Percentiles rank a stretch among this genome's conserved stretches.
Conservation (phyloP, 1,140 invertebrate genomes). For the Rhagoletis zephyria region DNA sequence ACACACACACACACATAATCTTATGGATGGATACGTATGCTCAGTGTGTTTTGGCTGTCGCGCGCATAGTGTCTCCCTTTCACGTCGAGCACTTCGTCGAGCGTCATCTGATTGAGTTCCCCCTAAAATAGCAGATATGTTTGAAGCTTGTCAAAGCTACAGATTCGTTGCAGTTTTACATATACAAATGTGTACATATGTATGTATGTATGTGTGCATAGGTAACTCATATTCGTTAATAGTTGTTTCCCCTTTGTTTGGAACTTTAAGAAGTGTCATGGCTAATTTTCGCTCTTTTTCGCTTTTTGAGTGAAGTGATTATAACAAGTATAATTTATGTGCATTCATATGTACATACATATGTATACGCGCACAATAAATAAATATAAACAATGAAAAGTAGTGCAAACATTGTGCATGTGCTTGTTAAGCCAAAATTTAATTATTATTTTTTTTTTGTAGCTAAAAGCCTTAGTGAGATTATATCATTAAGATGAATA, state of each 20-base stretch:
- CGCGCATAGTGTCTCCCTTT: neutral
- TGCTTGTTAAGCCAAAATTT: neutral
- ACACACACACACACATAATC: neutral
- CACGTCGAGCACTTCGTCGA: too few species aligned
- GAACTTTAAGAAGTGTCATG: conserved; percentile 7
- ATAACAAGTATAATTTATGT: neutral
- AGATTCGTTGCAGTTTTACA: neutral
- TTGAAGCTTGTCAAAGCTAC: neutral
- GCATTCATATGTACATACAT: neutral
- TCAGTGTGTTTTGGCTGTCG: neutral
- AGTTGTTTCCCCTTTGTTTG: neutral
- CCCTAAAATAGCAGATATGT: neutral
- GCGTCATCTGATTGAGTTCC: neutral
- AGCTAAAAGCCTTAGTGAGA: too few species aligned
- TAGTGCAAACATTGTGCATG: neutral
- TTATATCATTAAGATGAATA: too few species aligned
- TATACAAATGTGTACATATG: neutral
- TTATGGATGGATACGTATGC: neutral
- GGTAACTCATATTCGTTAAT: neutral
- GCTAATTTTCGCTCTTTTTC: conserved; percentile 7
- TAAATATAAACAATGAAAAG: too few species aligned
- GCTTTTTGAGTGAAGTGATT: neutral
- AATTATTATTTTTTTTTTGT: too few species aligned
- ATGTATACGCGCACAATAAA: neutral
- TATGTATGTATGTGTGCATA: too few species aligned